phyloP scores from a whole-genome alignment of 2,888 invertebrate genomes.

The Xylota sylvarum region DNA sequence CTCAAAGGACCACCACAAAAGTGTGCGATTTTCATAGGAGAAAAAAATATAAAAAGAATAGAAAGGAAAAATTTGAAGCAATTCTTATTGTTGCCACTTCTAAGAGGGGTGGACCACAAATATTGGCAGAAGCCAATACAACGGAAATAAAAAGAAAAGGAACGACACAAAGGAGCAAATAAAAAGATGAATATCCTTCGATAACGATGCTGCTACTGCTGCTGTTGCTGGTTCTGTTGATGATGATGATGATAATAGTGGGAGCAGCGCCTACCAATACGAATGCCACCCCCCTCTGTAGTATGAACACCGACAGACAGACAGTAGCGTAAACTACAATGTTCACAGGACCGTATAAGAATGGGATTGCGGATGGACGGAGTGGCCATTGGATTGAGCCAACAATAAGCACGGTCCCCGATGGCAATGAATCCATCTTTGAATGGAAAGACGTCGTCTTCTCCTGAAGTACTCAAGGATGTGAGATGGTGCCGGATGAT shows the following conservation, averaged over 20 bases:
- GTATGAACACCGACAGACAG: conserved; percentile 25
- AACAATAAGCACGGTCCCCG: conserved; percentile 57
- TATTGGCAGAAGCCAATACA: conserved; percentile 71
- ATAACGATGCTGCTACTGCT: conserved; percentile 50
- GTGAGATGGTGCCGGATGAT: conserved; percentile 56
- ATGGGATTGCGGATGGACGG: conserved; percentile 33
- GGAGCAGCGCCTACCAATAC: conserved; percentile 7
- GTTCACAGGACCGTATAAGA: conserved; percentile 33
- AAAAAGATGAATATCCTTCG: conserved; percentile 73
- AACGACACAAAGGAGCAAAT: conserved; percentile 59
- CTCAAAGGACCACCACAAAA: conserved; percentile 66
- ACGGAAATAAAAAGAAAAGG: conserved; percentile 29
- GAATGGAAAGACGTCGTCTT: conserved; percentile 18
- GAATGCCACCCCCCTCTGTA: conserved; percentile 10
- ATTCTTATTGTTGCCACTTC: conserved; percentile 59
- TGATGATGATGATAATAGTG: conserved; percentile 43
- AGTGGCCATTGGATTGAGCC: conserved; percentile 23
- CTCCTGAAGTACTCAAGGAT: conserved; percentile 63
- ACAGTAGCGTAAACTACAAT: conserved; percentile 64
- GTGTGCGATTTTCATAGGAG: conserved; percentile 39
- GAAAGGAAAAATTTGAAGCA: conserved; percentile 18
- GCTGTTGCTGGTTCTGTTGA: background rate
- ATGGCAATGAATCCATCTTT: conserved; percentile 72
- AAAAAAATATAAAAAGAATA: conserved; percentile 17
- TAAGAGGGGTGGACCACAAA: conserved; percentile 64